Percentiles rank a stretch among this genome's conserved stretches.
Evolutionary conservation across 2,113 vertebrate genomes (phyloP).

Genomic region (Polypterus bichir): DNA sequence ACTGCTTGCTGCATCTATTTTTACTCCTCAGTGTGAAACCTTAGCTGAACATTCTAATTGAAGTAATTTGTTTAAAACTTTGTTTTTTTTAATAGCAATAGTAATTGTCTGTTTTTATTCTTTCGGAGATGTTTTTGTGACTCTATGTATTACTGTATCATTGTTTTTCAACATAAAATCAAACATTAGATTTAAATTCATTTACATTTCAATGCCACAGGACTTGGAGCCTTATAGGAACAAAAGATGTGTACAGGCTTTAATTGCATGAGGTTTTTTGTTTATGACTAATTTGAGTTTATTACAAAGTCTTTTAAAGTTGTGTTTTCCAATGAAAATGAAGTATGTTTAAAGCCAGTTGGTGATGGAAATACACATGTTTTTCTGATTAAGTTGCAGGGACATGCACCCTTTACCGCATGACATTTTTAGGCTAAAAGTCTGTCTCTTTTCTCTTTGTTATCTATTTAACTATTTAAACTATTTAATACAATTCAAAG

Average conservation of each 20-base stretch:
- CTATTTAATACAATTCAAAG: too few relatives aligned
- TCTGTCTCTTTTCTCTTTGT: too few relatives aligned
- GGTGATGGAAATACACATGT: too few relatives aligned
- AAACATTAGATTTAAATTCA: not conserved
- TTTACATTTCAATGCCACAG: not conserved
- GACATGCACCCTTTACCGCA: too few relatives aligned
- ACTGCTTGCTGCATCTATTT: not conserved
- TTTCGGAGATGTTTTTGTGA: not conserved
- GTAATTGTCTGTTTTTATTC: not conserved
- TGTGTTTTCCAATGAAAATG: too few relatives aligned
- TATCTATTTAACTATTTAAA: too few relatives aligned
- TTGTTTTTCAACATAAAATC: not conserved
- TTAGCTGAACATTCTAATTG: not conserved
- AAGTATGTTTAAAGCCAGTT: too few relatives aligned
- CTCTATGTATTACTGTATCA: not conserved
- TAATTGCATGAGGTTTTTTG: too few relatives aligned
- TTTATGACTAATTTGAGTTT: too few relatives aligned
- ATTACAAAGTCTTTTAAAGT: too few relatives aligned
- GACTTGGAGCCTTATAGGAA: not conserved
- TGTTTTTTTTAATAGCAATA: not conserved
- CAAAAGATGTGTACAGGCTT: not conserved
- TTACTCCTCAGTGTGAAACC: not conserved
- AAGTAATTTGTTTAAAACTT: not conserved
- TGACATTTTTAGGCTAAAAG: too few relatives aligned
- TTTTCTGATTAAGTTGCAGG: too few relatives aligned